Conservation (phyloP, 2,113 vertebrate species). For the Lophotis ruficrista region DNA sequence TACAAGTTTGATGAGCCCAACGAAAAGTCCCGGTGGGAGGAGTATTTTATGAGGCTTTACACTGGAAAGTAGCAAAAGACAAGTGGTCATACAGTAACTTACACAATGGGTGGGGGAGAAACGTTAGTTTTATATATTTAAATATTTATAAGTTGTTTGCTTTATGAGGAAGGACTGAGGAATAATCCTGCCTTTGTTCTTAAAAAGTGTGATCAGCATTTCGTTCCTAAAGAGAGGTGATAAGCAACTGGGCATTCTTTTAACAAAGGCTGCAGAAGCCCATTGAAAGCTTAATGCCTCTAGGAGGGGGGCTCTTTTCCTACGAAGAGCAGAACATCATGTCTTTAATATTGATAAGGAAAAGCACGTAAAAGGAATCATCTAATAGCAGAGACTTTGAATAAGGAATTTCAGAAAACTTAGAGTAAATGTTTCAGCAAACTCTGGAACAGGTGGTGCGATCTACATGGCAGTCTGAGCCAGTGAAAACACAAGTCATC, state of each 20-base stretch:
- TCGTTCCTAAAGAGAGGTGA: constrained; percentile 42
- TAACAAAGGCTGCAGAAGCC: constrained; percentile 29
- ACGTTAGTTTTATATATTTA: constrained; percentile 21
- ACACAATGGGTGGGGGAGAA: neutral
- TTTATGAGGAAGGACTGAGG: constrained; percentile 21
- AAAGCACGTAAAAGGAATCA: constrained; percentile 18
- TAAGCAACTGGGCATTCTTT: constrained; percentile 52
- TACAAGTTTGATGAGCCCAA: neutral
- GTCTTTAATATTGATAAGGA: constrained; percentile 51
- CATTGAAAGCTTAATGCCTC: constrained; percentile 29
- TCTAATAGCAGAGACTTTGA: neutral
- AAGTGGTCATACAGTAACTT: neutral
- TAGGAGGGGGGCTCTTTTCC: neutral
- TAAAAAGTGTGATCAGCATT: constrained; percentile 58
- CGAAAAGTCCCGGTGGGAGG: neutral
- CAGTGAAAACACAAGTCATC: constrained; percentile 63
- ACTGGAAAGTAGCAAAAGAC: neutral
- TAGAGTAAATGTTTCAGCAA: constrained; percentile 34
- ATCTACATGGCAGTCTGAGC: constrained; percentile 46
- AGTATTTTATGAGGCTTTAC: neutral
- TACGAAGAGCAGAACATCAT: constrained; percentile 25
- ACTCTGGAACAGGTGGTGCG: constrained; percentile 52
- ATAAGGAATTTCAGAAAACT: constrained; percentile 46
- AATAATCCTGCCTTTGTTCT: constrained; percentile 60
- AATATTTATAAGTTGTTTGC: constrained; percentile 55